A percentile compares a stretch with the other conserved stretches of the same genome.
Evolutionary conservation across 2,113 vertebrate species (phyloP).

Genomic region (mouse (Mus musculus)): GRCm39 chr3:109402001-109402500

Average conservation of each 20-base stretch:
- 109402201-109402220: background rate
- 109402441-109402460: background rate
- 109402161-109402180: fast-evolving
- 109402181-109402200: background rate
- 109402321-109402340: background rate
- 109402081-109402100: conserved; percentile 92
- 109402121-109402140: conserved; percentile 90
- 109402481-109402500: conserved; percentile 18
- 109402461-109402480: background rate
- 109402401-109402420: conserved; percentile 11
- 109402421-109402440: conserved; percentile 15
- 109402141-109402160: conserved; percentile 93
- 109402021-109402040: background rate
- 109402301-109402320: background rate
- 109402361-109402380: background rate
- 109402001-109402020: background rate
- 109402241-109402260: background rate
- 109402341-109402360: background rate
- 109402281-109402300: background rate
- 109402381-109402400: background rate
- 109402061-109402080: background rate
- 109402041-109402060: background rate
- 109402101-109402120: conserved; percentile 96
- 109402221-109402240: background rate
- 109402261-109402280: background rate